Base-by-base conservation (phyloP, 2,888 invertebrate species). In the Parelbella ahira region DNA sequence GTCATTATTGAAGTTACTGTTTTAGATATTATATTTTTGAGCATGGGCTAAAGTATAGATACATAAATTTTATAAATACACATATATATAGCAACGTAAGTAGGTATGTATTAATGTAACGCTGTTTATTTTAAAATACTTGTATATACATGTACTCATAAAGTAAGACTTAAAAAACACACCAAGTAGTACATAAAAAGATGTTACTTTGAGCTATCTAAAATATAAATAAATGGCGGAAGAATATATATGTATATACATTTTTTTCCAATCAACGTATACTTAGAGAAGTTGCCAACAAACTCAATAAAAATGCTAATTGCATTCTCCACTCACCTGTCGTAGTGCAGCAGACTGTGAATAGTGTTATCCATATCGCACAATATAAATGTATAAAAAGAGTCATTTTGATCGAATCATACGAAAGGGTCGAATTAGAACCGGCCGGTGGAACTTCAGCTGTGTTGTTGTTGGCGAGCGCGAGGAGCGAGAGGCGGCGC, bases 381-480 rank as follows among this genome's bases (percentile, higher is more conserved):
- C 79, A 75, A 60, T 86, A 84, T 63, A 84, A 82, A 84, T 78
- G 74, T 84, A 86, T 69, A 82, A 84, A 86, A 83, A 78, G 70
- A 75, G 83, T 81, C 87, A 87, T 87, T 76, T 74, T 82, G 62
- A 61, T 60, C 56, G 47, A 56, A 52, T 74, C 63, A 69, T 73
- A 72, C 69, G 60, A 61, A 66, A 64, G 33, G 20, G 20, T 33
- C 45, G 45, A 50, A 42, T 54, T 54, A 59, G 49, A 30, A 36
- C 33, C 51, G 54, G 49, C 50, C 45, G 37, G 38, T 28, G 44
- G 55, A 62, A 60, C 65, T 80, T 83, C 81, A 83, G 75, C 73
- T 78, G 67, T 68, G 63, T 62, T 57, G 61, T 41, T 18, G 55
- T 56, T 57, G 50, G 59, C 69, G 52, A 45, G 59, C 68, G 72